Evolutionary conservation across 2,888 invertebrate species (phyloP).

Genomic region (Thyatira batis): DNA sequence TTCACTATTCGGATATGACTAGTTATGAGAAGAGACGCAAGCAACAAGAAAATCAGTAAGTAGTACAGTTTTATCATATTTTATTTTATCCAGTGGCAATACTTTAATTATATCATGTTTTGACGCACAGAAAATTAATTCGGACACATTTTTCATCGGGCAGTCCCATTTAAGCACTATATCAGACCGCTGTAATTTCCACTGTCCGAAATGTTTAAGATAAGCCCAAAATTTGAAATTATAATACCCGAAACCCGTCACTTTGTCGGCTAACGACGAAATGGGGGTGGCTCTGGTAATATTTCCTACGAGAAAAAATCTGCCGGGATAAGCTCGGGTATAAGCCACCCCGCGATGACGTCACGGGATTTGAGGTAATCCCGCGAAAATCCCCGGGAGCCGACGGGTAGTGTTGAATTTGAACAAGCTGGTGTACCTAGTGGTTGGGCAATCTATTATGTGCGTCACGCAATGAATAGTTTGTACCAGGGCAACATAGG

Average conservation of each 20-base stretch:
- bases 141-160: neutral
- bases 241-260: slow-evolving; percentile 31
- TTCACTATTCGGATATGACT: no score
- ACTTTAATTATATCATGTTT: no score
- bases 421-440: slow-evolving; percentile 28
- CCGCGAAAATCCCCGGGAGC: slow-evolving; percentile 33
- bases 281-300: slow-evolving; percentile 20
- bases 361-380: slow-evolving; percentile 44
- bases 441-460: slow-evolving; percentile 16
- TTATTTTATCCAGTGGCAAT: no score
- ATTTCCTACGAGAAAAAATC: slow-evolving; percentile 53
- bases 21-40: no score
- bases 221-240: slow-evolving; percentile 16
- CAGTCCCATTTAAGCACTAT: neutral
- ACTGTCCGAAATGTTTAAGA: slow-evolving; percentile 1
- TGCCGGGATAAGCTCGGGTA: slow-evolving; percentile 50
- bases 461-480: slow-evolving; percentile 15
- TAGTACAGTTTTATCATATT: no score
- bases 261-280: slow-evolving; percentile 20
- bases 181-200: neutral
- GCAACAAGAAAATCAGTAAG: no score
- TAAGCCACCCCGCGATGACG: slow-evolving; percentile 62
- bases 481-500: neutral
- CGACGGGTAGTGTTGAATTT: slow-evolving; percentile 39
- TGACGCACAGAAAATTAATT: no score